Evolutionary conservation across 1,140 invertebrate genomes (phyloP).

Genomic region (Zaprionus tsacasi): DNA sequence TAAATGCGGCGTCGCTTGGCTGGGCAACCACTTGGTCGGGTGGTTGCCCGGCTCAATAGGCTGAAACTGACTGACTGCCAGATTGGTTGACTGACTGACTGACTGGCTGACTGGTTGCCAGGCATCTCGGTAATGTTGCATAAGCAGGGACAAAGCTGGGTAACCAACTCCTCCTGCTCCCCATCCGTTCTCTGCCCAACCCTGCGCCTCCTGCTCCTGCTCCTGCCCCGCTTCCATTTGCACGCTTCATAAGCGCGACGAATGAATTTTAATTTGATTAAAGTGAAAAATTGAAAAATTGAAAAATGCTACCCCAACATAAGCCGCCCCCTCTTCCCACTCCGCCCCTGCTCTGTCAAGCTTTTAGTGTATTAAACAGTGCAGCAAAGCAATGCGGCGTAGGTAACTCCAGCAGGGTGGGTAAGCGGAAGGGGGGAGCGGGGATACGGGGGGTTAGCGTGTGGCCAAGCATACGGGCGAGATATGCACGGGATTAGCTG

Average conservation of each 20-base stretch:
- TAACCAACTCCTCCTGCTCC: slow-evolving; percentile 24
- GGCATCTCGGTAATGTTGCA: slow-evolving; percentile 53
- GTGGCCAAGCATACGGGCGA: slow-evolving; percentile 25
- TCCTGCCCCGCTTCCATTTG: slow-evolving; percentile 40
- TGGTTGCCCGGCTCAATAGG: slow-evolving; percentile 41
- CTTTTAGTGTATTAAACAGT: slow-evolving; percentile 61
- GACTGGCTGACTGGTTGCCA: slow-evolving; percentile 41
- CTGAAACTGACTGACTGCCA: slow-evolving; percentile 16
- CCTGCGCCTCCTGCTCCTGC: not conserved
- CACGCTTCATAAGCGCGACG: slow-evolving; percentile 81
- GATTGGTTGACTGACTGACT: not conserved
- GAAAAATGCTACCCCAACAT: slow-evolving; percentile 52
- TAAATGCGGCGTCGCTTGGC: slow-evolving; percentile 29
- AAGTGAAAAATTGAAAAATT: slow-evolving; percentile 83
- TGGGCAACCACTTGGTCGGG: slow-evolving; percentile 26
- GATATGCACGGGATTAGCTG: slow-evolving; percentile 67
- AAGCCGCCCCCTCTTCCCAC: not conserved
- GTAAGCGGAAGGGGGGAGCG: no score
- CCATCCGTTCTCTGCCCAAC: slow-evolving; percentile 17
- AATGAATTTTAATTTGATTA: slow-evolving; percentile 84
- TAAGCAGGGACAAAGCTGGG: slow-evolving; percentile 43
- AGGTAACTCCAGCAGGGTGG: no score
- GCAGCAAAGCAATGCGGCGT: slow-evolving; percentile 29
- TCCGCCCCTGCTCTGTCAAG: slow-evolving; percentile 11
- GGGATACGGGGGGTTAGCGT: not conserved